Base-by-base conservation (phyloP, 1,140 invertebrate species). In the Papilio polyxenes region DNA sequence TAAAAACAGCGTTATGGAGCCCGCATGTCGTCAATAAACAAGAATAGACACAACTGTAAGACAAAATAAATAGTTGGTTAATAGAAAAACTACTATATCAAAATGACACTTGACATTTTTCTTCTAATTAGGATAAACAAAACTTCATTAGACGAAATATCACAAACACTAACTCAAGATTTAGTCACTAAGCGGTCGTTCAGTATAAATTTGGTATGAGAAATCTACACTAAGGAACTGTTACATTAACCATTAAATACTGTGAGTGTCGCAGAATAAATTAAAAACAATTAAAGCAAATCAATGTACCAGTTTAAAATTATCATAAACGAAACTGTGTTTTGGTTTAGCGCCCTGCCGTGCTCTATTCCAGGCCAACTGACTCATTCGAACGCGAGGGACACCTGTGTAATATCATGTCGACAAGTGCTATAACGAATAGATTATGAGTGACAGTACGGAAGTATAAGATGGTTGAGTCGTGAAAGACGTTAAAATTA, bases 351-450 rank as follows among this genome's bases (percentile, higher is more conserved):
- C 74, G 74, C 74, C 74, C n/a, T 49, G 17, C 40, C 48, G 37
- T 31, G 37, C 56, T 69, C 72, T 77, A 51, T 77, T 77, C 48
- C 75, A 56, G 10, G 65, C 31, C 20, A 23, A 23, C 75, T 77
- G 44, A 77, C 75, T 77, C 75, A 77, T 56, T n/a, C 49, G 48
- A 40, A n/a, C 40, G 74, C 20, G n/a, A 20, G 48, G n/a, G 48
- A 77, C 75, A 77, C 75, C 75, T 77, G 75, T 10, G 75, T 56
- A 77, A 20, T 51, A 20, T 51, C 48, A 10, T 31, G 49, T 53
- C 17, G 17, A 75, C 44, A 75, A 75, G 74, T 75, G 74, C 15
- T 75, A 75, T 15, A 40, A 6, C 56, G 17, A 59, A 65, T 65
- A 2, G 23, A 65, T 31, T 13, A 20, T 65, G 23, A 23, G 20